Conservation (phyloP, 2,797 vertebrate genomes). For the Galagoides demidoff region DNA sequence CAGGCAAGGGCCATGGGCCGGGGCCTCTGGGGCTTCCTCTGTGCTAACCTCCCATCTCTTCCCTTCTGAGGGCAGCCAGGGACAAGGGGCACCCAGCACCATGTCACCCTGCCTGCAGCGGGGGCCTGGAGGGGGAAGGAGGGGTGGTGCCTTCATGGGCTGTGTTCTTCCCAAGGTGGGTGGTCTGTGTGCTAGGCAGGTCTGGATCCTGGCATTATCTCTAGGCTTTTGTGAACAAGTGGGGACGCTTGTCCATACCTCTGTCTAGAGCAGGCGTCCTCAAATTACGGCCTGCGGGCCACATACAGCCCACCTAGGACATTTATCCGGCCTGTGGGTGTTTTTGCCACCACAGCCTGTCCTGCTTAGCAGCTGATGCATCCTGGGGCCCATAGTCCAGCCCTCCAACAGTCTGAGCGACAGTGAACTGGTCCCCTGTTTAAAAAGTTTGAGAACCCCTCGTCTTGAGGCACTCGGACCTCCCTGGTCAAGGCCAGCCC, state of each 20-base stretch:
- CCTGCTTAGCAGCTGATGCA: too few species aligned
- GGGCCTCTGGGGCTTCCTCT: background rate
- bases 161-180: too few species aligned
- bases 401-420: too few species aligned
- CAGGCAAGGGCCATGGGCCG: fast-evolving
- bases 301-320: too few species aligned
- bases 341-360: too few species aligned
- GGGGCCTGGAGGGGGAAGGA: background rate
- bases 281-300: too few species aligned
- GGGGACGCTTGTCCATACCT: background rate
- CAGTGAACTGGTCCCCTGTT: too few species aligned
- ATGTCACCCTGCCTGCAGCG: background rate
- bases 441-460: too few species aligned
- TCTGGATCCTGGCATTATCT: background rate
- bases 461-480: fast-evolving
- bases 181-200: background rate
- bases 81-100: background rate
- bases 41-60: background rate
- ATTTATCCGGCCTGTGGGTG: too few species aligned
- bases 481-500: too few species aligned
- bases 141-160: fast-evolving
- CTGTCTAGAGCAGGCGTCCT: background rate
- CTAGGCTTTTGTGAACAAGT: too few species aligned
- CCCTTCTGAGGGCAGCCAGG: background rate
- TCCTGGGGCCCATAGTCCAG: too few species aligned